phyloP scores from a whole-genome alignment of 1,140 invertebrate genomes.

The Calephelis nemesis region DNA sequence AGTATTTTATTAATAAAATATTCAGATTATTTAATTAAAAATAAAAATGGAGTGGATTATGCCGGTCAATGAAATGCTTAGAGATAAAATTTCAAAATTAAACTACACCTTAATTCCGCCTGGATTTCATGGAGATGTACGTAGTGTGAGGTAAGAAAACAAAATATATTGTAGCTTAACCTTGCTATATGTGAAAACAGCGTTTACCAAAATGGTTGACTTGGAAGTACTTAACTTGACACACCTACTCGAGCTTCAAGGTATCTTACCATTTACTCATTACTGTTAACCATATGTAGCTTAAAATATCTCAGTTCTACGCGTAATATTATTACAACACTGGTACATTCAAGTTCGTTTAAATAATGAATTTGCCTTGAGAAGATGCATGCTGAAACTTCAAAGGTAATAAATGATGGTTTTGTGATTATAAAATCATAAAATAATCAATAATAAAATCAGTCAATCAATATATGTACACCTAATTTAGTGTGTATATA shows the following conservation, averaged over 20 bases:
- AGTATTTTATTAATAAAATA: constrained; percentile 1
- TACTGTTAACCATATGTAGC: not conserved
- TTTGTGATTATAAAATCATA: too few species aligned
- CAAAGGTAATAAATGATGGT: too few species aligned
- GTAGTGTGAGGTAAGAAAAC: constrained; percentile 37
- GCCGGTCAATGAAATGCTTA: constrained; percentile 49
- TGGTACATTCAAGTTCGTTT: not conserved
- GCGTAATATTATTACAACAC: not conserved
- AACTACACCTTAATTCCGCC: constrained; percentile 44
- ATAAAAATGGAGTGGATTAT: constrained; percentile 44
- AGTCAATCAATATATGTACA: too few species aligned
- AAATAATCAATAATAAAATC: too few species aligned
- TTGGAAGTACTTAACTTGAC: constrained; percentile 1
- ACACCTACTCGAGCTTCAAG: constrained; percentile 13
- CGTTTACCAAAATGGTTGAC: not conserved
- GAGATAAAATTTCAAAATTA: constrained; percentile 50
- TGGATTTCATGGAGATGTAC: constrained; percentile 43
- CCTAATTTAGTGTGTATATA: too few species aligned
- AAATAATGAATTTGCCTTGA: too few species aligned
- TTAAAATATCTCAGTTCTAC: not conserved
- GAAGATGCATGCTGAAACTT: too few species aligned
- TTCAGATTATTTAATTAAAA: constrained; percentile 1
- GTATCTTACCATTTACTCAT: not conserved
- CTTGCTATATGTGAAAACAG: not conserved
- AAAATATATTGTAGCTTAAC: constrained; percentile 12